Evolutionary conservation across 2,113 vertebrate species (phyloP), one percentile per base, ranked within the genome.

Genomic region (Hoplias malabaricus): DNA sequence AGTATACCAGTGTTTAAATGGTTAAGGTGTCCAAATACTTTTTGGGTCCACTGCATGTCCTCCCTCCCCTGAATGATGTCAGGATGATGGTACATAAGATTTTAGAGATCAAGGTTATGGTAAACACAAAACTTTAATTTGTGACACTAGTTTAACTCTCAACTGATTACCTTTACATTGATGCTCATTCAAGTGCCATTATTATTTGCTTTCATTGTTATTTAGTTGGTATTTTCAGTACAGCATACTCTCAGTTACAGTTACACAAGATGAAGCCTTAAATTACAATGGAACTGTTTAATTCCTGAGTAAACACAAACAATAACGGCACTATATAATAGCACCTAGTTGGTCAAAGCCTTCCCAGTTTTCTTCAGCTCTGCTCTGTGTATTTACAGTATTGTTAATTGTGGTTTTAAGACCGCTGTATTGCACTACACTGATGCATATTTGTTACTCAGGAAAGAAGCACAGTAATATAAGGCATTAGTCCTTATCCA

Each of bases 291-390:
- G 10, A 25, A 2, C 10, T 34, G 38, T 50, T 74, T 48, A 34
- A 48, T 73, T 73, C 56, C 40, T 62, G 72, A 73, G 54, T 73
- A 48, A 48, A 74, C 23, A 71, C 48, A 62, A n/a, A 2, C 14
- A 33, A 6, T 9, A 29, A 0, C 29, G 54, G 25, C 42, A 21
- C 42, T 73, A 27, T 38, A 61, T 61, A 73, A 27, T n/a, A 25
- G 10, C 33, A 61, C 38, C 25, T 42, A n/a, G 36, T 43, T 59
- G 16, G 25, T 2, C 13, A 62, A 46, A 73, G 43, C 36, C 8
- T 42, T 27, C 29, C 70, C 40, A 42, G 29, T 23, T 14, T 5
- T 10, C 29, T 48, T 10, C 27, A 14, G 11, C 13, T 29, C 25
- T 2, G 11, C 5, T 33, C 5, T 21, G 16, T 9, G 5, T 14